Conservation (phyloP, 2,797 vertebrate species). For the Urophycis tenuis region DNA sequence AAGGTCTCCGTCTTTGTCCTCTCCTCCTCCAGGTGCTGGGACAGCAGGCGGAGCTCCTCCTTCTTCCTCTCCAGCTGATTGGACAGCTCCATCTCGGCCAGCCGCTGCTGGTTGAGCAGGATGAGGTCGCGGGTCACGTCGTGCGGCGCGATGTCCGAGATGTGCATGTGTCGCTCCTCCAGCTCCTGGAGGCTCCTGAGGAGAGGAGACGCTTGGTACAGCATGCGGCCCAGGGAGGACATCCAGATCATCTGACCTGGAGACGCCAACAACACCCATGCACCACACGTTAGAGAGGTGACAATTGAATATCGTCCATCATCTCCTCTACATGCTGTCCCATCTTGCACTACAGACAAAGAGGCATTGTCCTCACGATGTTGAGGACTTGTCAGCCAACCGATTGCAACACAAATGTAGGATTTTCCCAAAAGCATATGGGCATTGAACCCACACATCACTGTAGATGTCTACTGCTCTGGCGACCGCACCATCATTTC, state of each 20-base stretch:
- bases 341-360: too few species aligned
- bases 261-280: not conserved
- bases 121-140: constrained; percentile 76
- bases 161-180: constrained; percentile 75
- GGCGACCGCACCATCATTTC: too few species aligned
- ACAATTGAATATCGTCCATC: too few species aligned
- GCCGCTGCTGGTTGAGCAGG: constrained; percentile 74
- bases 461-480: too few species aligned
- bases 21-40: constrained; percentile 74
- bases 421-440: too few species aligned
- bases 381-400: too few species aligned
- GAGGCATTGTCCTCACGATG: too few species aligned
- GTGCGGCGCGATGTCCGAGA: constrained; percentile 75
- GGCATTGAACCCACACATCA: too few species aligned
- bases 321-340: too few species aligned
- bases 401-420: too few species aligned
- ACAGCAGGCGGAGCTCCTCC: constrained; percentile 70
- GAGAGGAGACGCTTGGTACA: constrained; percentile 75
- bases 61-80: constrained; percentile 78
- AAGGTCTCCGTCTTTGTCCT: constrained; percentile 73
- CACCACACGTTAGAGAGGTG: too few species aligned
- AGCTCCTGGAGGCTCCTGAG: constrained; percentile 71
- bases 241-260: constrained; percentile 82
- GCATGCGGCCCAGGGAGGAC: constrained; percentile 69
- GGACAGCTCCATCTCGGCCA: constrained; percentile 77